Evolutionary conservation across 2,888 invertebrate genomes (phyloP), one percentile per base, ranked within the genome.

Genomic region (Conchocele bisecta): DNA sequence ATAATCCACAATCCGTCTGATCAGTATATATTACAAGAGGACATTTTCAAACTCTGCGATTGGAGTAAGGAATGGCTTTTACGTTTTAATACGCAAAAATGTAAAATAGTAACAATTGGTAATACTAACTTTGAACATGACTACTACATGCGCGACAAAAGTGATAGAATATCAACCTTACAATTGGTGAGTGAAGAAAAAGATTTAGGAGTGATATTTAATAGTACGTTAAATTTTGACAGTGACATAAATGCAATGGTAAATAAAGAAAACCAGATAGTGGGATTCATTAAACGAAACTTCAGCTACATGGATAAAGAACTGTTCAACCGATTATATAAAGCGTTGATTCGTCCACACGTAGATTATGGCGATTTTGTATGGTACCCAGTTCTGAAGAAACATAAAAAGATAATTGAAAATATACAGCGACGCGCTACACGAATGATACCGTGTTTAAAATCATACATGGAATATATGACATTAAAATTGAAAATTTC

Each of bases 211-310:
- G 26, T 59, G 4, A 59, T 6, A 28, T 5, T 59, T 44, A 1
- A 46, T 24, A 46, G 20, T 7, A 31, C 28, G 20, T 2, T 59
- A 15, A 59, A 46, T 15, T 59, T 59, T 42, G 33, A n/a, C 20
- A 4, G 24, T 33, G 46, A 59, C 39, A 39, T 59, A 6, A 31
- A 13, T 9, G 22, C 50, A 39, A 51, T 28, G 17, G 39, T 58
- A n/a, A 58, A 50, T 22, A 58, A 51, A 37, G 41, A 51, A 15
- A 66, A 66, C 26, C 58, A 50, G 24, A 39, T 66, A 15, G 6
- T 48, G 17, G 65, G 65, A 4, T n/a, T 65, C 13, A 50, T 65
- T 3, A 39, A 26, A 24, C 20, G 60, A 29, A 11, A n/a, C 42
- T 42, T 42, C 37, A 3, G 7, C 7, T 9, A 17, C 9, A 5